Conservation (phyloP, 2,888 invertebrate species). For the Ornithoptera priamus region DNA sequence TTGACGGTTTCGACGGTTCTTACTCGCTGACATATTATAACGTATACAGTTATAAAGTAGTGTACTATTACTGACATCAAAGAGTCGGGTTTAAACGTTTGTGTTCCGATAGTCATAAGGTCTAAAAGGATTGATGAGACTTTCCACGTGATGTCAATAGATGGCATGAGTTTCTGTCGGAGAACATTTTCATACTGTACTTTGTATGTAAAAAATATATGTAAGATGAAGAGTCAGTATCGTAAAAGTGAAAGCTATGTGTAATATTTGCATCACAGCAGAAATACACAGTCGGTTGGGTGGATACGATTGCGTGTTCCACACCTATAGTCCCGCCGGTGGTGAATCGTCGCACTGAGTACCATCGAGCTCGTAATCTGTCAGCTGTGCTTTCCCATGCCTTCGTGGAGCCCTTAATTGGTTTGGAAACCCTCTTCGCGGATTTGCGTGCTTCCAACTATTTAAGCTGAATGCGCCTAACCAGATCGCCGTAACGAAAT, state of each 20-base stretch:
- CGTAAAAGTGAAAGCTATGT: background rate
- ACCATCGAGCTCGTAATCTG: slow-evolving; percentile 75
- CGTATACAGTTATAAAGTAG: no score
- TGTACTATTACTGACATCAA: no score
- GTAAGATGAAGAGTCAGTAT: background rate
- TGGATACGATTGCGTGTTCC: slow-evolving; percentile 59
- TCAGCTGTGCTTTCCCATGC: slow-evolving; percentile 75
- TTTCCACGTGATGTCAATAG: no score
- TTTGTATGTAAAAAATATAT: background rate
- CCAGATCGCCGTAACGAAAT: slow-evolving; percentile 76
- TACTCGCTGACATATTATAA: background rate
- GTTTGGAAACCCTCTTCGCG: slow-evolving; percentile 76
- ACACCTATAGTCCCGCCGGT: slow-evolving; percentile 55
- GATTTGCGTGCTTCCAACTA: slow-evolving; percentile 68
- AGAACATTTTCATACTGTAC: background rate
- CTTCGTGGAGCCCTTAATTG: slow-evolving; percentile 77
- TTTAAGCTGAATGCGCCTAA: slow-evolving; percentile 73
- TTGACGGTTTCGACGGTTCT: background rate
- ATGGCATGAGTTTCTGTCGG: no score
- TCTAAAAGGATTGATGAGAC: no score
- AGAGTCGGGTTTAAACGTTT: no score
- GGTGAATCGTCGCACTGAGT: slow-evolving; percentile 66
- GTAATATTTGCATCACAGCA: slow-evolving; percentile 7
- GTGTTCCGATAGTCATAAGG: no score
- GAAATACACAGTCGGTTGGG: slow-evolving; percentile 37